Percentiles rank a stretch among this genome's conserved stretches.
Evolutionary conservation across 2,888 invertebrate genomes (phyloP).

Genomic region (Nephrotoma flavescens): DNA sequence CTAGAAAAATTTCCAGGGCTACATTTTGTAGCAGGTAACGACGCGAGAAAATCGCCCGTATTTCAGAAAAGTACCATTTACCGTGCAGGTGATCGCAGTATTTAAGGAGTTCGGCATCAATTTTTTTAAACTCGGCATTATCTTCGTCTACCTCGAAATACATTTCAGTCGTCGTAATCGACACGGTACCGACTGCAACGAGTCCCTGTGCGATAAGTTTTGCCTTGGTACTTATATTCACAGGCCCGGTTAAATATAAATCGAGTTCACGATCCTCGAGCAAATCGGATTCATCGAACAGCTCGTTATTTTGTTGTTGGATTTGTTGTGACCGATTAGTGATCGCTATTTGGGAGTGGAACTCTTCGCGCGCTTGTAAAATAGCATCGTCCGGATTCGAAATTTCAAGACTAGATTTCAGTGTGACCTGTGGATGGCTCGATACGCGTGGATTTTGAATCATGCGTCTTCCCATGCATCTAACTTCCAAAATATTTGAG

Average conservation of each 20-base stretch:
- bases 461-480: slow-evolving; percentile 99
- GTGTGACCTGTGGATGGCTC: slow-evolving; percentile 80
- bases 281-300: slow-evolving; percentile 87
- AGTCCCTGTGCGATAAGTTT: slow-evolving; percentile 72
- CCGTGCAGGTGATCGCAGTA: slow-evolving; percentile 98
- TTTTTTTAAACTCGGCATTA: slow-evolving; percentile 82
- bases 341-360: slow-evolving; percentile 80
- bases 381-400: slow-evolving; percentile 86
- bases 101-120: slow-evolving; percentile 85
- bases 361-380: slow-evolving; percentile 83
- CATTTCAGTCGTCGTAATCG: slow-evolving; percentile 91
- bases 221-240: slow-evolving; percentile 81
- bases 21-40: slow-evolving; percentile 93
- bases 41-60: slow-evolving; percentile 94
- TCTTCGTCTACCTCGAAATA: slow-evolving; percentile 99
- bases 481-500: slow-evolving; percentile 62
- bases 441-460: slow-evolving; percentile 90
- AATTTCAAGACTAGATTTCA: slow-evolving; percentile 68
- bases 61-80: slow-evolving; percentile 99
- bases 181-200: slow-evolving; percentile 86
- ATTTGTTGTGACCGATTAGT: slow-evolving; percentile 55
- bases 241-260: slow-evolving; percentile 73
- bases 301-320: slow-evolving; percentile 67
- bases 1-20: slow-evolving; percentile 96
- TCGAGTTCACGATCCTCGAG: slow-evolving; percentile 82